Conservation (phyloP, 2,797 vertebrate genomes). For the Danio aesculapii region DNA sequence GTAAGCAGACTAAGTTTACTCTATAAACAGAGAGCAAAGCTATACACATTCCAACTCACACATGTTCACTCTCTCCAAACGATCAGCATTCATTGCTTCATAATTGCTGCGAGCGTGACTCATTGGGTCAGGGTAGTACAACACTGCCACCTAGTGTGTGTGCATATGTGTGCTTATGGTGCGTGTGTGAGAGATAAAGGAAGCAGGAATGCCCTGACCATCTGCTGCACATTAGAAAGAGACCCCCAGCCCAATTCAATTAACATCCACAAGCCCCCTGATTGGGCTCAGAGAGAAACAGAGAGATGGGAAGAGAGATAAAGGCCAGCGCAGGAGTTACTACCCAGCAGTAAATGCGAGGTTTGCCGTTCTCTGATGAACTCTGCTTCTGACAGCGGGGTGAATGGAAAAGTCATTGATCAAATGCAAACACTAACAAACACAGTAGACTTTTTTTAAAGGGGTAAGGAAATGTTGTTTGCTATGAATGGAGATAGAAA, state of each 20-base stretch:
- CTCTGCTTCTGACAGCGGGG: conserved; percentile 27
- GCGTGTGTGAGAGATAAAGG: conserved; percentile 36
- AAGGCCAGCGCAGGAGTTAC: conserved; percentile 33
- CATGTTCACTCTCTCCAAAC: conserved; percentile 73
- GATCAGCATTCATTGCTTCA: conserved; percentile 81
- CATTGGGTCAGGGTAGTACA: conserved; percentile 59
- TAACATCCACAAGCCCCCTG: conserved; percentile 74
- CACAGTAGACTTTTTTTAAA: conserved; percentile 10
- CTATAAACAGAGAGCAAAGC: conserved; percentile 65
- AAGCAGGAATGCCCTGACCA: conserved; percentile 69
- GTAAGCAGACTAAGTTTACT: conserved; percentile 67
- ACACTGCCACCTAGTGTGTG: conserved; percentile 80
- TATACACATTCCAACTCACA: conserved; percentile 72
- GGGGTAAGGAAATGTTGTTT: conserved; percentile 40
- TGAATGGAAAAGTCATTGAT: conserved; percentile 43
- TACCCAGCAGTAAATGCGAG: conserved; percentile 48
- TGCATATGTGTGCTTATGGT: conserved; percentile 21
- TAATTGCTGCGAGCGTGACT: conserved; percentile 69
- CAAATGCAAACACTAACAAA: conserved; percentile 16
- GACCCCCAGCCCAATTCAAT: conserved; percentile 83
- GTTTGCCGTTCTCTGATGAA: conserved; percentile 54
- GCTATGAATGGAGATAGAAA: conserved; percentile 37
- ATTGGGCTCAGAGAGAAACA: conserved; percentile 67
- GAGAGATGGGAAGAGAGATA: conserved; percentile 29
- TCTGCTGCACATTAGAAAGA: conserved; percentile 83